Evolutionary conservation across 2,113 vertebrate species (phyloP).

Genomic region (Dromaius novaehollandiae): DNA sequence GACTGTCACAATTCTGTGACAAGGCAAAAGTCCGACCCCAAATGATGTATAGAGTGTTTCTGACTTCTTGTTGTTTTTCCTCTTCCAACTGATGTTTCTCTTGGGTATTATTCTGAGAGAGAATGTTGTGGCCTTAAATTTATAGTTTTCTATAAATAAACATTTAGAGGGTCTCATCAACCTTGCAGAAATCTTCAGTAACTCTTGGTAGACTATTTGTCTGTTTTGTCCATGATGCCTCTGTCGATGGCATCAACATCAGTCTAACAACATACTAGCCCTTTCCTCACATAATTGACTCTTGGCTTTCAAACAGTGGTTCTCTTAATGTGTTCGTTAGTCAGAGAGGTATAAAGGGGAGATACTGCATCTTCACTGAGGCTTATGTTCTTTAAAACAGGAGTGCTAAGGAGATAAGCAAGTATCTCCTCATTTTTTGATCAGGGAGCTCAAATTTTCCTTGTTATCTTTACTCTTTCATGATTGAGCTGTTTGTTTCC

Average conservation of each 20-base stretch:
- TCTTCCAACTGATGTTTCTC: neutral
- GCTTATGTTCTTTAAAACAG: neutral
- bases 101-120: neutral
- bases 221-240: neutral
- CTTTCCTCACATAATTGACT: neutral
- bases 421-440: neutral
- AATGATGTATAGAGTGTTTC: accelerated
- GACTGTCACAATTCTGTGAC: accelerated
- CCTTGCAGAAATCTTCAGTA: neutral
- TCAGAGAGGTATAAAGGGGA: neutral
- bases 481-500: slow-evolving; percentile 65
- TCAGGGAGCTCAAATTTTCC: neutral
- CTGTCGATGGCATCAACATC: accelerated
- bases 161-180: accelerated
- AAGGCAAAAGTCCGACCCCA: neutral
- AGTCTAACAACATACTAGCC: accelerated
- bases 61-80: neutral
- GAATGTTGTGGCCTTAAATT: neutral
- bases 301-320: neutral
- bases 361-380: neutral
- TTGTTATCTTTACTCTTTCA: slow-evolving; percentile 2
- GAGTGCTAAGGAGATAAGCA: neutral
- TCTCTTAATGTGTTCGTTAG: neutral
- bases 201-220: neutral
- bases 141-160: neutral